These are phyloP conservation scores for Shargacucullia verbasci DNA, from an alignment of 2,888 invertebrate genomes.

Conservation along the genomic window DNA sequence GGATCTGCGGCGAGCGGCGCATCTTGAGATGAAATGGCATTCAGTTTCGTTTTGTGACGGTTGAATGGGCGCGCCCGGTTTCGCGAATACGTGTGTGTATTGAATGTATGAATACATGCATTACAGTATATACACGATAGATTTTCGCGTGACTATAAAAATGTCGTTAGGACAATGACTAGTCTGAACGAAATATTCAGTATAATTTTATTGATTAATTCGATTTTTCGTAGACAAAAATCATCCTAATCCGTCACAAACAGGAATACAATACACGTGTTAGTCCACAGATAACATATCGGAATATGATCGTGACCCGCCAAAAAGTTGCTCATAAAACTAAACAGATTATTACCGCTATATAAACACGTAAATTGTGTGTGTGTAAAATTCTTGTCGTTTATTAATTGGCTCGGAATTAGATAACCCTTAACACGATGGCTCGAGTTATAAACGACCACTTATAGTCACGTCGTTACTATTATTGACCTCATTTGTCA, in stretches of 20 bases:
- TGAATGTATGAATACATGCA: constrained; percentile 67
- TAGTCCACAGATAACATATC: constrained; percentile 8
- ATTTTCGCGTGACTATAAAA: constrained; percentile 39
- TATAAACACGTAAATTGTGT: constrained; percentile 10
- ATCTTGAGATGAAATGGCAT: constrained; percentile 82
- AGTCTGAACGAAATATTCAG: constrained; percentile 23
- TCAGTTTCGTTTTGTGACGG: constrained; percentile 80
- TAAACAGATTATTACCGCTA: constrained; percentile 19
- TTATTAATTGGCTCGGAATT: constrained; percentile 10
- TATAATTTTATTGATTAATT: constrained; percentile 7
- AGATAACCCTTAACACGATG: constrained; percentile 7
- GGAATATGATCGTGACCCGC: constrained; percentile 24
- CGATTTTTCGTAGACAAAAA: constrained; percentile 9
- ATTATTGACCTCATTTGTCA: constrained; percentile 8
- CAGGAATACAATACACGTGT: constrained; percentile 19
- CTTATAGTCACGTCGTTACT: constrained; percentile 6
- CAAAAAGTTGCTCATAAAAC: constrained; percentile 7
- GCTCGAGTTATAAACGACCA: constrained; percentile 1
- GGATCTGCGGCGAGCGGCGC: constrained; percentile 70
- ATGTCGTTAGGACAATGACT: constrained; percentile 6
- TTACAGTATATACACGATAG: constrained; percentile 42
- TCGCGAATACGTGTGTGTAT: constrained; percentile 64
- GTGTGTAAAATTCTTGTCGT: constrained; percentile 1
- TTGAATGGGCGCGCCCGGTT: constrained; percentile 76
- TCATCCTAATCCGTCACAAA: not conserved